Evolutionary conservation across 2,797 vertebrate species (phyloP), one percentile per base, ranked within the genome.

Genomic region (Paramormyrops hopkinsi): DNA sequence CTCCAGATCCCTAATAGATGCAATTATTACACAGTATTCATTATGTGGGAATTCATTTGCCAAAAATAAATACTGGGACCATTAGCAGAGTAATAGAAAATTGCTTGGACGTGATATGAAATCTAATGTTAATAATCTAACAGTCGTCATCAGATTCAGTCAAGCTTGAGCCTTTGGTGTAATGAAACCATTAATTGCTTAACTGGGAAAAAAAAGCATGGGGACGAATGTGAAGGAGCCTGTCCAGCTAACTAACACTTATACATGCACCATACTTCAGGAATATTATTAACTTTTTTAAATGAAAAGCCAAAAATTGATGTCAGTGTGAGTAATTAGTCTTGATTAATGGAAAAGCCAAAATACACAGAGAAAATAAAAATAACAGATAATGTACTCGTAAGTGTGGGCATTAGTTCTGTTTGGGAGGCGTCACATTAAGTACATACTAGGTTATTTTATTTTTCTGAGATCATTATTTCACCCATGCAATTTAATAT

Each of bases 41-140:
- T 88, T 86, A 76, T 88, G 87, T 29, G 88, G 82, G 88, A 88
- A 88, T 88, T 88, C 62, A 86, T 88, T 88, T 88, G n/a, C 79
- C 87, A 90, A 88, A 88, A 48, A 83, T 88, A 73, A 90, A 90
- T 88, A 88, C 87, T 73, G 87, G 76, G 54, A 88, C 54, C 87
- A 88, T 90, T 90, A 90, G 89, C 82, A 88, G 82, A 90, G 88
- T 33, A 86, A 90, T 88, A 65, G 73, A 84, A 88, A 90, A 88
- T 88, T 82, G 37, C 56, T 12, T 69, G 56, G 37, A 79, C 79
- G 87, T 88, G 73, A 82, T 44, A 17, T 88, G 76, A 85, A 62
- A 88, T 76, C 54, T 25, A 41, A 84, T 53, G 54, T 37, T 48
- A 17, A 9, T 90, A 53, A 88, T 85, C 29, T 88, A 82, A 59